Evolutionary conservation across 2,888 invertebrate species (phyloP).

Genomic region (Ischnura elegans): DNA sequence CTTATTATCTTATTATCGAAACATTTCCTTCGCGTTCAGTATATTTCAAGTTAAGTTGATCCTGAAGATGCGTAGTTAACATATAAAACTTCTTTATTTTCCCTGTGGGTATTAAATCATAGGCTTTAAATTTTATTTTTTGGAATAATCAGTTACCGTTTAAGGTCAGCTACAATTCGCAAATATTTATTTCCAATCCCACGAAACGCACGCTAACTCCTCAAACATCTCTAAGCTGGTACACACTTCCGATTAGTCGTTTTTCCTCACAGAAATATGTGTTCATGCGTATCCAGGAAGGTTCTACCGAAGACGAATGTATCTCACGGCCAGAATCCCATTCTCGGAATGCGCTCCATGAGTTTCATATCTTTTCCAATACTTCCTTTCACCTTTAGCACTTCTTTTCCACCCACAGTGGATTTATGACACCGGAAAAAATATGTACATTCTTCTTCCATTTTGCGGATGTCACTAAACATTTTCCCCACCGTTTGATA

Average conservation of each 20-base stretch:
- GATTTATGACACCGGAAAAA: constrained; percentile 50
- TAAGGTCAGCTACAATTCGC: too few relatives aligned
- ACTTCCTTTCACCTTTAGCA: constrained; percentile 24
- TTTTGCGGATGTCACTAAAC: neutral
- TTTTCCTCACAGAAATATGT: constrained; percentile 3
- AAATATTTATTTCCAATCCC: too few relatives aligned
- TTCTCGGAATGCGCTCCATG: constrained; percentile 5
- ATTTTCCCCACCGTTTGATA: constrained; percentile 13
- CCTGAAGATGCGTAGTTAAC: too few relatives aligned
- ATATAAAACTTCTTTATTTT: too few relatives aligned
- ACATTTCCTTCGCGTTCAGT: too few relatives aligned
- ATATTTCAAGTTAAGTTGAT: too few relatives aligned
- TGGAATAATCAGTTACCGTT: too few relatives aligned
- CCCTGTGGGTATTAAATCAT: too few relatives aligned
- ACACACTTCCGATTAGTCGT: neutral
- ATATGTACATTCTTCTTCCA: constrained; percentile 31
- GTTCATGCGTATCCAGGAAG: neutral
- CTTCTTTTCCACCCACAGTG: neutral
- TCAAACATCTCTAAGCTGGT: too few relatives aligned
- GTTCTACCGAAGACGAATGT: neutral
- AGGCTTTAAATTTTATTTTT: too few relatives aligned
- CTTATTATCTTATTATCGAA: too few relatives aligned
- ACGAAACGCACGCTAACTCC: too few relatives aligned
- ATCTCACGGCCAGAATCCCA: neutral
- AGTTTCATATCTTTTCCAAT: constrained; percentile 42